Evolutionary conservation across 1,140 invertebrate species (phyloP), one percentile per base, ranked within the genome.

Genomic region (Portunus trituberculatus): DNA sequence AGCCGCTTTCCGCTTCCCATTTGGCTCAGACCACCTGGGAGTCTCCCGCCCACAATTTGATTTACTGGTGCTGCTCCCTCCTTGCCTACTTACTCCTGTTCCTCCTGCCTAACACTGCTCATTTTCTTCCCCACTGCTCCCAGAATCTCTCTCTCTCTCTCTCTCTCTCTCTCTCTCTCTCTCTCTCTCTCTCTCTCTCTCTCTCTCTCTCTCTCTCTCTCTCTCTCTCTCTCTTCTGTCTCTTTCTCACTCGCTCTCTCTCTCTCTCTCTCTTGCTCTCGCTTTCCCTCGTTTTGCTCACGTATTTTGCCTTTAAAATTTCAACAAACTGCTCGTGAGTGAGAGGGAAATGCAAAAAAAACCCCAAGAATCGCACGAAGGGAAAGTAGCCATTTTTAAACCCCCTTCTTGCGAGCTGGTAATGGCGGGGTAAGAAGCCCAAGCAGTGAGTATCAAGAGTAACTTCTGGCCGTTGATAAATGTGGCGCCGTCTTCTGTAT

Each of bases 401-500:
- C 0, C 67, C n/a, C 25, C 20, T 76, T n/a, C 20, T n/a, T n/a
- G 12, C 1, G 67, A 25, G n/a, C 67, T 76, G 67, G 8, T 76
- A n/a, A 76, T 76, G 67, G 67, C 67, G 67, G 20, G 20, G 25
- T 25, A 76, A 76, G 67, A 76, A 76, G 67, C 67, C 20, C 1
- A 39, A n/a, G n/a, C n/a, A n/a, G n/a, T n/a, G 67, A 76, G 20
- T n/a, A 76, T 76, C 67, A 76, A 8, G 25, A 76, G 67, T 76
- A 76, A n/a, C 67, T 76, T 76, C 67, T n/a, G 67, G 12, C 12
- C 67, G 20, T n/a, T 76, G 67, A 76, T 76, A 76, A 76, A 76
- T 76, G 20, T n/a, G 67, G 67, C 67, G 67, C 67, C 67, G 67
- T 76, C 67, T n/a, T 76, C 67, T 76, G 67, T 76, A 76, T 76